A percentile compares a stretch with the other conserved stretches of the same genome.
phyloP scores from a whole-genome alignment of 92 coral and sea anemone species.

The Zoanthus sansibaricus region DNA sequence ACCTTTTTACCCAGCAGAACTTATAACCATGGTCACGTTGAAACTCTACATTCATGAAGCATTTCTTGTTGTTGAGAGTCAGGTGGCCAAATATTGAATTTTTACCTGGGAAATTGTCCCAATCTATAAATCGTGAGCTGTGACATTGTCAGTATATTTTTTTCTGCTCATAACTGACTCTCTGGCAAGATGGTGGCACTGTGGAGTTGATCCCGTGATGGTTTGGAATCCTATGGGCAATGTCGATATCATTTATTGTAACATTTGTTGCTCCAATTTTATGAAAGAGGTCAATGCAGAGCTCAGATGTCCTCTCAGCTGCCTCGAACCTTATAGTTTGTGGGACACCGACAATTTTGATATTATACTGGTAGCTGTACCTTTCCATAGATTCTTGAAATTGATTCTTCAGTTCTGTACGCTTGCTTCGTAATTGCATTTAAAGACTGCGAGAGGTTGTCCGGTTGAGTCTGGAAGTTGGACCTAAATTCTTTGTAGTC shows the following conservation, averaged over 20 bases:
- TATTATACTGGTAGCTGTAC: no score
- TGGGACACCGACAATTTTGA: no score
- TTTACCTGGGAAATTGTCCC: neutral
- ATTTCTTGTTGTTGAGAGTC: neutral
- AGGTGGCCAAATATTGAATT: neutral
- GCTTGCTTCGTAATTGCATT: neutral
- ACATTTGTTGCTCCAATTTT: no score
- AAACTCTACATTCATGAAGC: neutral
- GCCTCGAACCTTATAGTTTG: neutral
- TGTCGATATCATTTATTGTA: no score
- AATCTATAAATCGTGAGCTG: neutral
- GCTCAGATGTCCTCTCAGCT: neutral
- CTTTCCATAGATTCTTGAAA: neutral
- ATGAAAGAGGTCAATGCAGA: neutral
- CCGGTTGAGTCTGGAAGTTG: conserved; percentile 22
- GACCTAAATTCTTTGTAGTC: conserved; percentile 25
- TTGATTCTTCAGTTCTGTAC: conserved; percentile 24
- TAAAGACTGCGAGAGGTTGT: neutral
- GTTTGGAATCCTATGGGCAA: neutral
- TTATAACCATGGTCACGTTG: neutral
- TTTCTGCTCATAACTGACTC: neutral
- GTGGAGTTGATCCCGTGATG: neutral
- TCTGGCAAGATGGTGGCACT: neutral
- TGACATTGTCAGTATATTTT: neutral
- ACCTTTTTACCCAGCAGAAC: neutral